Conservation (phyloP, 2,113 vertebrate genomes). For the Leuciscus idus region DNA sequence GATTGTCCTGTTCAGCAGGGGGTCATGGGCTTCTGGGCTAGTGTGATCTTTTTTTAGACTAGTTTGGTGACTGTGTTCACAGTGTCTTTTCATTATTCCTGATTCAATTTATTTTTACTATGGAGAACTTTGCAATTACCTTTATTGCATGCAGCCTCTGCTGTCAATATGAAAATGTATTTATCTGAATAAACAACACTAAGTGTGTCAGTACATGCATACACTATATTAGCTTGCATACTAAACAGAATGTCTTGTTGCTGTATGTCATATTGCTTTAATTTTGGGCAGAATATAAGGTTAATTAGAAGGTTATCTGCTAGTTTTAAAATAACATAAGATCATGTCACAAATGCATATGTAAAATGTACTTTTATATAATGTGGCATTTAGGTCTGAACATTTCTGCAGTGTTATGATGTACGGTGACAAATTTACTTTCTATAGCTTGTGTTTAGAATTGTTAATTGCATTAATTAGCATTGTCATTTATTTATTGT, state of each 20-base stretch:
- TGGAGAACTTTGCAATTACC: neutral
- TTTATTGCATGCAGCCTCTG: neutral
- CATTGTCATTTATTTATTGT: neutral
- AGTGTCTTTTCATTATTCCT: neutral
- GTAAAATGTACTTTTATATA: neutral
- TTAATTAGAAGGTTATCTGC: slow-evolving; percentile 19
- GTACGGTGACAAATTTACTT: neutral
- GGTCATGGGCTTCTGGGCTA: neutral
- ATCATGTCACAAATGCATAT: neutral
- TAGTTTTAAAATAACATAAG: neutral
- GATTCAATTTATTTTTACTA: neutral
- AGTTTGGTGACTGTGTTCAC: neutral
- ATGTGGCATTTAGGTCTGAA: neutral
- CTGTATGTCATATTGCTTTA: neutral
- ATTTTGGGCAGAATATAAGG: neutral
- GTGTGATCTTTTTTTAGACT: neutral
- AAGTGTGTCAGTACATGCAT: neutral
- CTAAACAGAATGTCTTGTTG: neutral
- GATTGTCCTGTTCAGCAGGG: neutral
- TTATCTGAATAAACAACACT: slow-evolving; percentile 15
- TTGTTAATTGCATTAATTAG: slow-evolving; percentile 18
- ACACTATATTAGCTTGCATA: neutral
- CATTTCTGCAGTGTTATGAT: neutral
- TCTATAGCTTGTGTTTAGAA: neutral
- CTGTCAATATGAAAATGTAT: slow-evolving; percentile 8